These are phyloP conservation scores for Anguilla japonica DNA, from an alignment of 2,113 vertebrate genomes.

Conservation along the genomic window DNA sequence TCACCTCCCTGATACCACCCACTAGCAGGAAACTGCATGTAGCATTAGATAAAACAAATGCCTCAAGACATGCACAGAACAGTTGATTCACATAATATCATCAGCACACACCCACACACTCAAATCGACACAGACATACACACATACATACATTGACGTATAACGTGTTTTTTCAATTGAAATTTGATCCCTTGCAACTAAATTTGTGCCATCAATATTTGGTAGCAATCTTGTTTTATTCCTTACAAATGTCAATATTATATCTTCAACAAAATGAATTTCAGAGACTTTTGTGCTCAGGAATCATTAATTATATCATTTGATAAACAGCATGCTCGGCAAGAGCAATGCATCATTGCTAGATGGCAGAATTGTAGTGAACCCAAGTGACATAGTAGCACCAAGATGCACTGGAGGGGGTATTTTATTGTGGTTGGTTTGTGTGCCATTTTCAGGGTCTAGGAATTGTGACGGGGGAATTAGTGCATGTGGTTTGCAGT, in stretches of 20 bases:
- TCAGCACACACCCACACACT: background rate
- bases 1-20: slow-evolving; percentile 67
- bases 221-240: background rate
- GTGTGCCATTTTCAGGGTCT: background rate
- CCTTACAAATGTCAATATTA: background rate
- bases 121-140: slow-evolving; percentile 25
- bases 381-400: slow-evolving; percentile 2
- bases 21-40: slow-evolving; percentile 65
- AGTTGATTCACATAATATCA: background rate
- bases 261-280: background rate
- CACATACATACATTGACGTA: slow-evolving; percentile 17
- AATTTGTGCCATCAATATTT: slow-evolving; percentile 10
- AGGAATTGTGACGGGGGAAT: background rate
- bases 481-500: background rate
- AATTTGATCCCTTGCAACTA: slow-evolving; percentile 11
- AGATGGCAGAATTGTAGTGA: slow-evolving; percentile 39
- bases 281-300: background rate
- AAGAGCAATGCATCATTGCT: slow-evolving; percentile 41
- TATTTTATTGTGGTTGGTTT: background rate
- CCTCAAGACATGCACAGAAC: slow-evolving; percentile 52
- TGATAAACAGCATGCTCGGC: slow-evolving; percentile 48
- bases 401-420: slow-evolving; percentile 8
- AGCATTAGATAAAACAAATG: slow-evolving; percentile 36
- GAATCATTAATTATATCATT: slow-evolving; percentile 10
- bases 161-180: slow-evolving; percentile 29